Percentiles rank a stretch among this genome's conserved stretches.
Conservation (phyloP, 2,113 vertebrate genomes). For the Coturnix japonica region DNA sequence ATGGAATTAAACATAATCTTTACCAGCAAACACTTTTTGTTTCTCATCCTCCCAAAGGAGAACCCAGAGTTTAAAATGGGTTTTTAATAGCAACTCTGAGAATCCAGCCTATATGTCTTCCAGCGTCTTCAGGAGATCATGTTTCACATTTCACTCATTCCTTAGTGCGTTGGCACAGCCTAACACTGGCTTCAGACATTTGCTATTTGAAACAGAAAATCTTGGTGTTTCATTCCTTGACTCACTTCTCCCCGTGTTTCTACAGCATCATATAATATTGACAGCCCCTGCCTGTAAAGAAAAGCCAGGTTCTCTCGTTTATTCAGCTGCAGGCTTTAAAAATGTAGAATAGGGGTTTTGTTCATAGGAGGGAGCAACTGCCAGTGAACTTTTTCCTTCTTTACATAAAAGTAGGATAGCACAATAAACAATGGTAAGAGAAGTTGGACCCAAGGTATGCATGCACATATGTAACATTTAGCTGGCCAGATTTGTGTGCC, state of each 20-base stretch:
- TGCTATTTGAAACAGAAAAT: constrained; percentile 77
- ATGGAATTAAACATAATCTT: constrained; percentile 56
- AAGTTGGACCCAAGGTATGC: constrained; percentile 33
- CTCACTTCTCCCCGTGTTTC: constrained; percentile 72
- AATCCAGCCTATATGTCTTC: constrained; percentile 59
- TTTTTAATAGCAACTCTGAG: constrained; percentile 66
- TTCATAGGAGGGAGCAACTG: constrained; percentile 59
- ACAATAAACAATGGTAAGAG: constrained; percentile 71
- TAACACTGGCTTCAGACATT: constrained; percentile 71
- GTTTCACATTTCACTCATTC: constrained; percentile 71
- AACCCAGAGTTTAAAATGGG: constrained; percentile 9
- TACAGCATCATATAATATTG: constrained; percentile 74
- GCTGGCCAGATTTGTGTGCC: neutral
- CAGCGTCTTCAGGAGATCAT: constrained; percentile 21
- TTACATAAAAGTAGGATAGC: constrained; percentile 61
- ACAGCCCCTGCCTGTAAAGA: constrained; percentile 64
- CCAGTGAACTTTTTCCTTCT: constrained; percentile 71
- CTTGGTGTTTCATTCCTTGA: constrained; percentile 71
- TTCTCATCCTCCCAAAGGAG: constrained; percentile 41
- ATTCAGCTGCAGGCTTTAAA: constrained; percentile 73
- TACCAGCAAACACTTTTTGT: constrained; percentile 25
- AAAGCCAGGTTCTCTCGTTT: constrained; percentile 71
- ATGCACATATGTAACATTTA: neutral
- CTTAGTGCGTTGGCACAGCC: constrained; percentile 63
- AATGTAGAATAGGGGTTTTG: constrained; percentile 69